Evolutionary conservation across 2,113 vertebrate species (phyloP).

Genomic region (Tachuris rubrigastra): DNA sequence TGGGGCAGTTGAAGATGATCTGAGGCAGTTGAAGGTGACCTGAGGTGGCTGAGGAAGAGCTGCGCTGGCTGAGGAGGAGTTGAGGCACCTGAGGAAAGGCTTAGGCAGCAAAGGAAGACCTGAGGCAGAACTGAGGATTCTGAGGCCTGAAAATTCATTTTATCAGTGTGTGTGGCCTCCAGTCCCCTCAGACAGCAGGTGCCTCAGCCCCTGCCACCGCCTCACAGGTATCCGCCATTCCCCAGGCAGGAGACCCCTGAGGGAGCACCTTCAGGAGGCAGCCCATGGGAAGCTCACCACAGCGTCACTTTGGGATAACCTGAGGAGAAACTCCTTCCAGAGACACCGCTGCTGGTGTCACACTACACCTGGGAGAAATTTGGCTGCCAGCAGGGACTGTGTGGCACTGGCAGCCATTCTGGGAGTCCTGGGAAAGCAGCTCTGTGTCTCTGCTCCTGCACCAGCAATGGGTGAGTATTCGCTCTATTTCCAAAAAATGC

Average conservation of each 20-base stretch:
- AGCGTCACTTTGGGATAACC: rapidly evolving
- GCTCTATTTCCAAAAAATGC: neutral
- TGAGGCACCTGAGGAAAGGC: neutral
- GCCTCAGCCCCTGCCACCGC: rapidly evolving
- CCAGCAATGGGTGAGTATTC: neutral
- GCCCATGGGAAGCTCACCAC: neutral
- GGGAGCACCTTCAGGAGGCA: neutral
- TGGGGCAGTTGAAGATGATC: too few species aligned
- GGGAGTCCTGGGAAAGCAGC: neutral
- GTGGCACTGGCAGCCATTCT: neutral
- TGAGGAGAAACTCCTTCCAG: neutral
- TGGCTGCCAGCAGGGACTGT: neutral
- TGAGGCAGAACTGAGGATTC: neutral
- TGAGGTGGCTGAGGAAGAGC: neutral
- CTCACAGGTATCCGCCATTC: neutral
- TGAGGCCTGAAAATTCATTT: neutral
- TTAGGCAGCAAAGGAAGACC: neutral
- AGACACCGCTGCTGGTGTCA: neutral
- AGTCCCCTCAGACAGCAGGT: rapidly evolving
- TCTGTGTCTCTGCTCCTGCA: neutral
- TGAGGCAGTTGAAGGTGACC: neutral
- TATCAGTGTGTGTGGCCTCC: neutral
- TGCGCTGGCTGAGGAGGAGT: neutral
- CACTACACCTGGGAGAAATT: neutral
- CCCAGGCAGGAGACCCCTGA: rapidly evolving